Evolutionary conservation across 1,140 invertebrate genomes (phyloP), one percentile per base, ranked within the genome.

Genomic region (Solenopsis fugax): DNA sequence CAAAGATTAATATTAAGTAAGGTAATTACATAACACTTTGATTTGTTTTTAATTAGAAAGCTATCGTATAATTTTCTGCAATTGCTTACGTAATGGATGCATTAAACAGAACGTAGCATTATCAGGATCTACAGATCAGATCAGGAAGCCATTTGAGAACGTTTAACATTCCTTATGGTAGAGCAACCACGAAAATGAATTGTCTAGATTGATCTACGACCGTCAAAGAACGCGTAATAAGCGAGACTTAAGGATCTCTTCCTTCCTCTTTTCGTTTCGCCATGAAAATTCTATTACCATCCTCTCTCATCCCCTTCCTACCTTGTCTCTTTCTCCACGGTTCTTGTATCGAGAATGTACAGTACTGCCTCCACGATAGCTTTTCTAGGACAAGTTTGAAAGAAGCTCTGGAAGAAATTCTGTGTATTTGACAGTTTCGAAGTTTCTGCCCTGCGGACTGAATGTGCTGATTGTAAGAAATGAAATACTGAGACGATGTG

Each of bases 391-490:
- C 75, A 86, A 92, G 88, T 90, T 88, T 88, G 89, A 92, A 91
- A 90, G 91, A 90, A 91, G 87, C 90, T 93, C 89, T 92, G 87
- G 91, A 91, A 92, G 92, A 88, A 92, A 89, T 90, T 92, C 88
- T 60, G 69, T 87, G 87, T 90, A 92, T 93, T 91, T 92, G 91
- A 90, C 89, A 86, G 89, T 88, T 89, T 87, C 77, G 80, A 93
- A 91, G 88, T 93, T 90, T 92, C 89, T 89, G 82, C 78, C 82
- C 58, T 76, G 87, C 88, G 87, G 82, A 75, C 76, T 73, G 73
- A 67, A 85, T 69, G 71, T 73, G 77, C 77, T 90, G 81, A 81
- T 81, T 88, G 75, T 86, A 86, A 86, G 85, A 65, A 87, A 78
- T 89, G 85, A 73, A 64, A 76, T 67, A 18, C 16, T 45, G 81